Conservation (phyloP, 2,113 vertebrate genomes). For the Ammospiza caudacuta region DNA sequence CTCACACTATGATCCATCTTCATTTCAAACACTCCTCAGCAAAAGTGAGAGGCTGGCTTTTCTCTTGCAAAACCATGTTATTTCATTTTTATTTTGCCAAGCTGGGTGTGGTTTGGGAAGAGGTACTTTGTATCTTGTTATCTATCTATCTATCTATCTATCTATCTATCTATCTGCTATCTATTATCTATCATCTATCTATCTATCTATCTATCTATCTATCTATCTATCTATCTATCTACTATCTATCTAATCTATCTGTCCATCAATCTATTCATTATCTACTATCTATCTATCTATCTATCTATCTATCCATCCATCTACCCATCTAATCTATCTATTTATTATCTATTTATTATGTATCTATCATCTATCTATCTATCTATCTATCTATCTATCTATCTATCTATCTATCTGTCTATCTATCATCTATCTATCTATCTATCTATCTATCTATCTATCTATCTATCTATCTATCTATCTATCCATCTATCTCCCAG, state of each 20-base stretch:
- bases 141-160: not conserved
- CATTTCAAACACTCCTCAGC: constrained; percentile 10
- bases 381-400: no score
- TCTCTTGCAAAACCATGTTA: not conserved
- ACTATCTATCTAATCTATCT: no score
- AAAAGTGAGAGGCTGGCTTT: constrained; percentile 32
- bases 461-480: not conserved
- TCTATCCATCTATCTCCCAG: not conserved
- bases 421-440: not conserved
- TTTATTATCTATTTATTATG: no score
- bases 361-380: no score
- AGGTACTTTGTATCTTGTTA: not conserved
- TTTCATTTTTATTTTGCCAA: not conserved
- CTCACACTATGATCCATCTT: constrained; percentile 58
- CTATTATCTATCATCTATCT: not conserved
- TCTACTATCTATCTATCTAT: no score
- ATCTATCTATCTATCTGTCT: no score
- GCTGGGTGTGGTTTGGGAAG: not conserved
- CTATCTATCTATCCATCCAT: no score
- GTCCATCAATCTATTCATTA: no score
- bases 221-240: not conserved
- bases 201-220: not conserved
- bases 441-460: not conserved
- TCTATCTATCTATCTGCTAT: not conserved
- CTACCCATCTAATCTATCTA: no score